These are phyloP conservation scores for Gasterosteus nipponicus DNA, from an alignment of 2,113 vertebrate genomes.

Conservation along the genomic window DNA sequence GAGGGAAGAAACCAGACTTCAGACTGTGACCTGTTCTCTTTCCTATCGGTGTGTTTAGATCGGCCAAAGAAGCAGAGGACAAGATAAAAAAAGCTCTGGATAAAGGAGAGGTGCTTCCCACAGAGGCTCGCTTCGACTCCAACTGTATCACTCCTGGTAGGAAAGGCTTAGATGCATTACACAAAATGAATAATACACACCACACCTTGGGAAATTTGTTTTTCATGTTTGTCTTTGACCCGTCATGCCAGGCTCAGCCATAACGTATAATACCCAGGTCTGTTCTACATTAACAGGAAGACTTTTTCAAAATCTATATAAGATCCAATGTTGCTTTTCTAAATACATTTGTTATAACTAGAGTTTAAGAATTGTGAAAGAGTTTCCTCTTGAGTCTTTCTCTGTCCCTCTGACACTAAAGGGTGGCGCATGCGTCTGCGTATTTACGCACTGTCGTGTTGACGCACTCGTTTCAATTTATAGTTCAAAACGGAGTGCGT, in stretches of 20 bases:
- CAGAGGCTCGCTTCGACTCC: conserved; percentile 96
- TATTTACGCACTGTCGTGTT: background rate
- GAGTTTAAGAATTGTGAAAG: background rate
- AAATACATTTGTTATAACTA: background rate
- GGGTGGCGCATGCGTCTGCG: too few species aligned
- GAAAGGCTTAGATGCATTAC: background rate
- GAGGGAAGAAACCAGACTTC: background rate
- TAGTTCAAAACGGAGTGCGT: too few species aligned
- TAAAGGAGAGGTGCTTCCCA: conserved; percentile 94
- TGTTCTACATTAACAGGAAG: background rate
- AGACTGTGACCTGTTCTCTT: conserved; percentile 20
- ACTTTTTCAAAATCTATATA: background rate
- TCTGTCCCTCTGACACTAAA: background rate
- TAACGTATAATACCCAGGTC: background rate
- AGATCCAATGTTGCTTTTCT: background rate
- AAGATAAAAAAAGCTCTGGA: conserved; percentile 98
- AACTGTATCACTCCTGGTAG: conserved; percentile 99
- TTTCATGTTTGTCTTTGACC: too few species aligned
- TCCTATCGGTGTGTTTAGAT: conserved; percentile 77
- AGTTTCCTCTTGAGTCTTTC: background rate
- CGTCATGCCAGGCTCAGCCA: too few species aligned
- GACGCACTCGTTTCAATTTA: too few species aligned
- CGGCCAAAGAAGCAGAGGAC: conserved; percentile 97
- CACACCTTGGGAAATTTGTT: background rate
- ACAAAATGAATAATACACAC: background rate